Evolutionary conservation across 2,797 vertebrate genomes (phyloP), one percentile per base, ranked within the genome.

Genomic region (Dicrostonyx torquatus): DNA sequence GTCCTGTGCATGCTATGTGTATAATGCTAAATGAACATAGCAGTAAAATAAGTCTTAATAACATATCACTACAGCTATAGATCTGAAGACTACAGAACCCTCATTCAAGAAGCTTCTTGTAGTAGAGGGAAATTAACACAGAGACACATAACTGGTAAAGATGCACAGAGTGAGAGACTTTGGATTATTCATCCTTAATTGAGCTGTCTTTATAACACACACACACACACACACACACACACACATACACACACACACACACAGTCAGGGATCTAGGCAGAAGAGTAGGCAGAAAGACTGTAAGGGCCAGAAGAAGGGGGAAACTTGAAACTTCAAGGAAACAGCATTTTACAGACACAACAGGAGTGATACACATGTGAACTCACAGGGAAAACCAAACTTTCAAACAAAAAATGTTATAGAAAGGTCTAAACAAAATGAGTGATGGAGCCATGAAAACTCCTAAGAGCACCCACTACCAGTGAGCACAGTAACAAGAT

Each of bases 371-470:
- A 84, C 15, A 83, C 58, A 45, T 62, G 31, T 6, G 26, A 64
- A 83, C 1, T 45, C 60, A 45, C 29, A 45, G 40, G 15, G 18
- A 34, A 62, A 84, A 34, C 40, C 43, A 62, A 20, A 64, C 31
- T 48, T 84, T 80, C 77, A 92, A 83, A 66, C 82, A 80, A 26
- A 70, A 72, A 76, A 60, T n/a, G 68, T 55, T 87, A 78, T 48
- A 50, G 7, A 53, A 87, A n/a, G 2, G 22, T 55, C 89, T 72
- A 24, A 86, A 93, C 77, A 62, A 94, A 96, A 77, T 84, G 62
- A 95, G 72, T 34, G 68, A 79, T 83, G 37, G 86, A 62, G 37
- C 53, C 86, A 64, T 66, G 7, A 89, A 94, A 88, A 34, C n/a
- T 29, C 26, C 78, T 89, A 83, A 92, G 37, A 89, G 26, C 17